A percentile compares a stretch with the other conserved stretches of the same genome.
These are phyloP conservation scores for Megalops cyprinoides DNA, from an alignment of 2,797 vertebrate species.

Conservation along the genomic window DNA sequence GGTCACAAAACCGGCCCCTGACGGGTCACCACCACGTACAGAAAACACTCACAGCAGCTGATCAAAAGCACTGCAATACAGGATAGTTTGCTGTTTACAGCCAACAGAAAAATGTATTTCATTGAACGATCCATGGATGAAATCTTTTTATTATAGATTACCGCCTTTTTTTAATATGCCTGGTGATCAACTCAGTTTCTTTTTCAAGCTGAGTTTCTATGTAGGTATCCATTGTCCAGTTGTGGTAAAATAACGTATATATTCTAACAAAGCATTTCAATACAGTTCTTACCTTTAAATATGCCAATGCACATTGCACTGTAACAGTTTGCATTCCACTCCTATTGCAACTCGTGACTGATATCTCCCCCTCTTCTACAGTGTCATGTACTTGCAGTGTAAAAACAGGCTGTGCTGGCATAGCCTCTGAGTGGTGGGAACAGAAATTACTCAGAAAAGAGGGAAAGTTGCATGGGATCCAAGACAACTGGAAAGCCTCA, in stretches of 20 bases:
- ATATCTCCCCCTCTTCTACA: neutral
- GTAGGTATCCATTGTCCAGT: neutral
- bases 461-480: slow-evolving; percentile 10
- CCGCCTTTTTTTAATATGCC: neutral
- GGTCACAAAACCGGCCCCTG: slow-evolving; percentile 20
- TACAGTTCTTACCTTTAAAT: neutral
- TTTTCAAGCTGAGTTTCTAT: neutral
- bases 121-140: neutral
- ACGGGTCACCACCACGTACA: neutral
- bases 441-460: neutral
- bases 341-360: neutral
- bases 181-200: neutral
- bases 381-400: neutral
- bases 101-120: neutral
- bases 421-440: neutral
- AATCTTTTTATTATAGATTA: neutral
- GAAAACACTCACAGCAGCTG: neutral
- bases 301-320: neutral
- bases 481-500: slow-evolving; percentile 15
- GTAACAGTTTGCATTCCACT: neutral
- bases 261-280: neutral
- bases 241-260: neutral
- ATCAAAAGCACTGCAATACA: neutral
- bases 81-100: neutral
- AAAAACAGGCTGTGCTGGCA: neutral